Percentiles rank a stretch among this genome's conserved stretches.
phyloP scores from a whole-genome alignment of 1,140 invertebrate genomes.

The Drosophila murphyi region DNA sequence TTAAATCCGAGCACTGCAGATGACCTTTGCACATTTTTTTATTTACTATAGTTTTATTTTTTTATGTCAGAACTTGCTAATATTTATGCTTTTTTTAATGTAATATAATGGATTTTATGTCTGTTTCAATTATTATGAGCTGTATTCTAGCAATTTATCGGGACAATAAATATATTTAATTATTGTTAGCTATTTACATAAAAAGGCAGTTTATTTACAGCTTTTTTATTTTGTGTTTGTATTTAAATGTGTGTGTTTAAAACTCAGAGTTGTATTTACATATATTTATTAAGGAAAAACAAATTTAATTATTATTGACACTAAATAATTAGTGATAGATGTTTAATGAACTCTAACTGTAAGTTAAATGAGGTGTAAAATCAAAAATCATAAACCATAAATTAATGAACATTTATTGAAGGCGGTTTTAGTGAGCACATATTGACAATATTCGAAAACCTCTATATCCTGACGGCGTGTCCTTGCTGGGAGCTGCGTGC shows the following conservation, averaged over 20 bases:
- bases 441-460: constrained; percentile 4
- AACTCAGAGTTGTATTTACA: constrained; percentile 20
- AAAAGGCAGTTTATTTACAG: constrained; percentile 61
- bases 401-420: not conserved
- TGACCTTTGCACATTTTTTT: constrained; percentile 23
- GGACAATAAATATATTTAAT: constrained; percentile 44
- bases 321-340: not conserved
- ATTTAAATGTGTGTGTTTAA: constrained; percentile 1
- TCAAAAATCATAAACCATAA: constrained; percentile 6
- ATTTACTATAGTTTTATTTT: constrained; percentile 19
- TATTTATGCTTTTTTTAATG: constrained; percentile 12
- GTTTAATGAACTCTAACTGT: constrained; percentile 11
- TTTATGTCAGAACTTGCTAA: constrained; percentile 27
- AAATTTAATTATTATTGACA: constrained; percentile 4
- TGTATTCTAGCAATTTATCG: constrained; percentile 25
- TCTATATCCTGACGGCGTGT: not conserved
- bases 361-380: not conserved
- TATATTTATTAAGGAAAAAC: constrained; percentile 6
- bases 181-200: constrained; percentile 50
- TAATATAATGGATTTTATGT: constrained; percentile 14
- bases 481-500: constrained; percentile 12
- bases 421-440: constrained; percentile 9
- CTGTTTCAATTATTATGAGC: constrained; percentile 28
- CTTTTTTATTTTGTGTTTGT: constrained; percentile 43
- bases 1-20: constrained; percentile 15